These are phyloP conservation scores for Macrocentrus cingulum DNA, from an alignment of 1,140 invertebrate species.

Conservation along the genomic window DNA sequence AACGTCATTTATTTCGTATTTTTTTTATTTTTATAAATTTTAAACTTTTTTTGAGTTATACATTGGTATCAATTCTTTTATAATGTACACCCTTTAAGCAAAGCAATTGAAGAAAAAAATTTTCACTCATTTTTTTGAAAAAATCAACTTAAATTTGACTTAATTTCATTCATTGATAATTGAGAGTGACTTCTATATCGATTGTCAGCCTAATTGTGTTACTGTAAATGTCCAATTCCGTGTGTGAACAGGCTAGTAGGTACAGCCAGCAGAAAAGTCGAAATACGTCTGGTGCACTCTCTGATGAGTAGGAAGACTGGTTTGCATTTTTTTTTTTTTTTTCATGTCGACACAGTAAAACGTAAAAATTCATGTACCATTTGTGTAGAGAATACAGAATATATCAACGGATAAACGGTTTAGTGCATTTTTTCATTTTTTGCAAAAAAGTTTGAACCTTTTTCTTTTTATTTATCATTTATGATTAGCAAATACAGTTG, in stretches of 20 bases:
- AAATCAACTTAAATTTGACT: too few relatives aligned
- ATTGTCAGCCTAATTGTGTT: slow-evolving; percentile 58
- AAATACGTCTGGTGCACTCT: slow-evolving; percentile 43
- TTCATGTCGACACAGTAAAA: slow-evolving; percentile 45
- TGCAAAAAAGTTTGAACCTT: too few relatives aligned
- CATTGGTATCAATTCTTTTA: too few relatives aligned
- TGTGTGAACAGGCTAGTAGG: slow-evolving; percentile 34
- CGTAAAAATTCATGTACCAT: slow-evolving; percentile 51
- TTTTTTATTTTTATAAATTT: slow-evolving; percentile 47
- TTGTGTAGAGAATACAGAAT: slow-evolving; percentile 41
- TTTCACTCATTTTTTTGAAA: too few relatives aligned
- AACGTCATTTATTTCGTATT: slow-evolving; percentile 18
- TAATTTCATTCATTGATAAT: too few relatives aligned
- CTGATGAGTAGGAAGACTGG: slow-evolving; percentile 50
- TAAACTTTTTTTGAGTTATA: too few relatives aligned
- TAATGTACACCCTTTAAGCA: too few relatives aligned
- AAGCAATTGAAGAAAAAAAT: too few relatives aligned
- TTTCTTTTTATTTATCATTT: background rate
- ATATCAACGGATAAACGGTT: slow-evolving; percentile 20
- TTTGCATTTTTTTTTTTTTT: slow-evolving; percentile 57
- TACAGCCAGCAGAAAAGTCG: slow-evolving; percentile 34
- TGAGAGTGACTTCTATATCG: slow-evolving; percentile 50
- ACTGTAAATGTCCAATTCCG: slow-evolving; percentile 55
- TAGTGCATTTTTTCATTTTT: slow-evolving; percentile 18
- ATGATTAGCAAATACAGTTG: too few relatives aligned